phyloP scores from a whole-genome alignment of 2,797 vertebrate species.

The Mus spretus region DNA sequence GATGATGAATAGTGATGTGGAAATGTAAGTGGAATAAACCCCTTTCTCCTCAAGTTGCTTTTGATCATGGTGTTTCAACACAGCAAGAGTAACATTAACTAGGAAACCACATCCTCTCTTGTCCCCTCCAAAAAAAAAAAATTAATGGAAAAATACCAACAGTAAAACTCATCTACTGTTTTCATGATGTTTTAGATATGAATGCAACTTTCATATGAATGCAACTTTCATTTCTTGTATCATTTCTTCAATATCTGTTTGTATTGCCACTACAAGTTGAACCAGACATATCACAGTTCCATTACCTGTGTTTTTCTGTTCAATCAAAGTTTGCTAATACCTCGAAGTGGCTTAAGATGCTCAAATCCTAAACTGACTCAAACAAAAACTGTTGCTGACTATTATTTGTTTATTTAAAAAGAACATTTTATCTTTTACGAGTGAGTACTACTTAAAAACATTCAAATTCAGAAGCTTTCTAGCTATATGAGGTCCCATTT shows the following conservation, averaged over 20 bases:
- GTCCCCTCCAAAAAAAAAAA: neutral
- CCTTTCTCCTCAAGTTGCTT: too few relatives aligned
- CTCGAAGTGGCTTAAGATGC: neutral
- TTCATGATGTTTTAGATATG: neutral
- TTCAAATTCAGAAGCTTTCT: neutral
- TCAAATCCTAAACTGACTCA: conserved; percentile 61
- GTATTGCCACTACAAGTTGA: conserved; percentile 14
- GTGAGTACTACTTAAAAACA: conserved; percentile 14
- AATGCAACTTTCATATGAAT: conserved; percentile 3
- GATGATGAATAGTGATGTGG: too few relatives aligned
- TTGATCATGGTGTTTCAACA: too few relatives aligned
- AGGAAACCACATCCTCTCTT: too few relatives aligned
- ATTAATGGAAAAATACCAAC: neutral
- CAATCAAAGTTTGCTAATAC: neutral
- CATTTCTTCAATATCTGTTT: neutral
- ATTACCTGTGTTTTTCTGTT: conserved; percentile 9
- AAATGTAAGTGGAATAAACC: too few relatives aligned
- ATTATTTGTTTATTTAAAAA: conserved; percentile 18
- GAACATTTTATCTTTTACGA: conserved; percentile 23
- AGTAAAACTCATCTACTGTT: neutral
- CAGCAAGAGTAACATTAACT: too few relatives aligned
- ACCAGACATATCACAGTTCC: neutral
- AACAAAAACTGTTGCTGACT: conserved; percentile 31
- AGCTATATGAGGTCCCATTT: too few relatives aligned
- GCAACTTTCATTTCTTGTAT: neutral